Base-by-base conservation (phyloP, 2,113 vertebrate species). In the Symphodus melops region DNA sequence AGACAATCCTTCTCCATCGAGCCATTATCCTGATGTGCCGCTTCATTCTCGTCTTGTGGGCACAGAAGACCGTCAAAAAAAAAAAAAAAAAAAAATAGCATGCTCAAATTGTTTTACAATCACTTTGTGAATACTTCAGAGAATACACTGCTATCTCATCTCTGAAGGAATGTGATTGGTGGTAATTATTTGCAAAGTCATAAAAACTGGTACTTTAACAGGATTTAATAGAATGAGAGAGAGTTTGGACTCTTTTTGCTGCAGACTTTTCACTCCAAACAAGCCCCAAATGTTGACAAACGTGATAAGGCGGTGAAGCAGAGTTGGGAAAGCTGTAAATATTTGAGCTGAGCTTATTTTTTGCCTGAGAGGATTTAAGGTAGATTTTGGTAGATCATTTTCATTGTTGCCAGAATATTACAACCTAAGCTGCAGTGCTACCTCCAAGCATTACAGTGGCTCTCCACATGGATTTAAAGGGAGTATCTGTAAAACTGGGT, bases 1-100 rank as follows among this genome's bases (percentile, higher is more conserved):
- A 88, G 79, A 87, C 88, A 76, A 84, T 79, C 54, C 75, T 81
- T 72, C 88, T 91, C 90, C 9, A 33, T 42, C 64, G 84, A 75
- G 80, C 84, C 2, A 74, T 89, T 80, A 78, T 71, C 49, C 70
- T 80, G 79, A 72, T 86, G 62, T 73, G 71, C 63, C 37, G 16
- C 68, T 39, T 37, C 4, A 12, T 51, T 51, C 64, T 56, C 37
- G 44, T 79, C 66, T 53, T 56, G 69, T 23, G 55, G 65, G 44
- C 46, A 39, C 44, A 51, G 48, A 5, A 49, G 9, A 2, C 13
- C 14, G 3, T 44, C 23, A 79, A 84, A 75, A 88, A 51, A 44
- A 44, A 44, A 44, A 44, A 28, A 79, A 84, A 75, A 88, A 51
- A 44, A 44, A 44, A 44, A 44, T 5, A 44, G 49, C 25, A 65